A percentile compares a stretch with the other conserved stretches of the same genome.
phyloP scores from a whole-genome alignment of 2,888 invertebrate species.

The Drosophila fulvimacula region DNA sequence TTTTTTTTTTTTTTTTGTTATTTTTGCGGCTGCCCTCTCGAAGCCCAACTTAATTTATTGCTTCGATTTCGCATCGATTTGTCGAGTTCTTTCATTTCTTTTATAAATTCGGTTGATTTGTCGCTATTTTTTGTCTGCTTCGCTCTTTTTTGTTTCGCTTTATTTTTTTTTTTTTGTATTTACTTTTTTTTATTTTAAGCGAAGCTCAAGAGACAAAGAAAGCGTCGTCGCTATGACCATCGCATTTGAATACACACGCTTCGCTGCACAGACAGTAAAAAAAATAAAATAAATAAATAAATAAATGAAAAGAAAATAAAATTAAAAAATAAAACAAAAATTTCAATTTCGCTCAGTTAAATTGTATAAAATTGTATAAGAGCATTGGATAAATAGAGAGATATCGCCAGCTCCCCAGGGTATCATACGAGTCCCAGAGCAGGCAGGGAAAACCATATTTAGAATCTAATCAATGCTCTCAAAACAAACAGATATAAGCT shows the following conservation, averaged over 20 bases:
- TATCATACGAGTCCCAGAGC: neutral
- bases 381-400: conserved; percentile 17
- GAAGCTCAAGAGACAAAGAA: conserved; percentile 69
- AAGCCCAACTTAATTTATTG: conserved; percentile 78
- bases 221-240: conserved; percentile 58
- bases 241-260: conserved; percentile 72
- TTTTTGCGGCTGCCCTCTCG: conserved; percentile 42
- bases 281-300: conserved; percentile 8
- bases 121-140: conserved; percentile 49
- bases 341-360: conserved; percentile 42
- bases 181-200: conserved; percentile 49
- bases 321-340: conserved; percentile 27
- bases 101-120: conserved; percentile 78
- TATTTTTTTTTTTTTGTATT: conserved; percentile 14
- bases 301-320: conserved; percentile 17
- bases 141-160: conserved; percentile 26
- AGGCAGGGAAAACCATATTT: neutral
- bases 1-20: neutral
- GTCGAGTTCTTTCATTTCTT: conserved; percentile 74
- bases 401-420: neutral
- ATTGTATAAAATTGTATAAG: conserved; percentile 18
- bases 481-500: neutral
- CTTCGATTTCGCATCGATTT: conserved; percentile 78
- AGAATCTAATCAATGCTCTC: conserved; percentile 8
- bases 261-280: conserved; percentile 54